Conservation (phyloP, 2,888 invertebrate species). For the Agrochola lota region DNA sequence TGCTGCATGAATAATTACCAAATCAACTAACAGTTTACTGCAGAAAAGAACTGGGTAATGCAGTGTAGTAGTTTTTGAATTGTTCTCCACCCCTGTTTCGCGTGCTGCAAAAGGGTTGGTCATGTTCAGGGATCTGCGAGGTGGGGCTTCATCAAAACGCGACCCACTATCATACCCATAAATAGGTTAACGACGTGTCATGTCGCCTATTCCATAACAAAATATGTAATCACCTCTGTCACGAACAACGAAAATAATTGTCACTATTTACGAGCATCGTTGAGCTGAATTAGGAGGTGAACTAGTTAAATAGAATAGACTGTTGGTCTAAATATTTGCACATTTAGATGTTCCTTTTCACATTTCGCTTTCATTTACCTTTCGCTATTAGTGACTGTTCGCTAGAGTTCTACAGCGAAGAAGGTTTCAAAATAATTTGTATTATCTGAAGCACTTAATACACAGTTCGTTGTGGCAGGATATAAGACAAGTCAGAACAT, state of each 20-base stretch:
- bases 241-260: slow-evolving; percentile 72
- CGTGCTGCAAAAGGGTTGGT: slow-evolving; percentile 82
- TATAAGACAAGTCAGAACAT: slow-evolving; percentile 69
- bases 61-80: slow-evolving; percentile 28
- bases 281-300: slow-evolving; percentile 51
- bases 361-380: slow-evolving; percentile 51
- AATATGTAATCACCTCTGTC: slow-evolving; percentile 75
- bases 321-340: slow-evolving; percentile 57
- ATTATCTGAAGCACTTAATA: slow-evolving; percentile 43
- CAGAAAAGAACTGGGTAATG: slow-evolving; percentile 24
- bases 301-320: slow-evolving; percentile 56
- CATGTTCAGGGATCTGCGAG: slow-evolving; percentile 71
- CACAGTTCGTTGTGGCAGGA: slow-evolving; percentile 65
- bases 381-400: slow-evolving; percentile 32
- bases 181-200: slow-evolving; percentile 80
- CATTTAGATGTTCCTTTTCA: slow-evolving; percentile 39
- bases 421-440: slow-evolving; percentile 41
- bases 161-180: slow-evolving; percentile 71
- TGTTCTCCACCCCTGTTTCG: slow-evolving; percentile 67
- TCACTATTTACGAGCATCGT: slow-evolving; percentile 62
- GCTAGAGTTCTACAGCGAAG: slow-evolving; percentile 18
- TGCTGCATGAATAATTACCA: slow-evolving; percentile 3
- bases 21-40: slow-evolving; percentile 5
- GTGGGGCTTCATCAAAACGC: slow-evolving; percentile 72
- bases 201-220: slow-evolving; percentile 70